Base-by-base conservation (phyloP, 2,113 vertebrate species). In the Corynorhinus townsendii region DNA sequence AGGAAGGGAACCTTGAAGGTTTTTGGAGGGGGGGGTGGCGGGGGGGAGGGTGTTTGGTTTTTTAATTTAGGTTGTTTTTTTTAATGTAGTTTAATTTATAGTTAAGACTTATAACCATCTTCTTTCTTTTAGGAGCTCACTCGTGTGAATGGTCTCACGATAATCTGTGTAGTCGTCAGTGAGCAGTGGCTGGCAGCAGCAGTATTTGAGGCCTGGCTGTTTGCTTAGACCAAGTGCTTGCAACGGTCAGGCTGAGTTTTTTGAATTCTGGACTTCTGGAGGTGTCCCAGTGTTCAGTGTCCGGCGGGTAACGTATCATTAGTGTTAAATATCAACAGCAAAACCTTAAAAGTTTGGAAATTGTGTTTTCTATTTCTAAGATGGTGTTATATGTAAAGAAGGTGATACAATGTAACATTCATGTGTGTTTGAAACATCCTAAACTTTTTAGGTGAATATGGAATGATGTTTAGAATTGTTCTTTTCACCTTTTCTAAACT, bases 281-380 rank as follows among this genome's bases (percentile, higher is more conserved):
- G 92, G 62, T 71, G 4, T 93, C 94, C 40, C 2, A 83, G n/a
- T 85, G 49, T 96, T 95, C 96, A 52, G 92, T 95, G 92, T 90
- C 93, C 72, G 80, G 72, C 95, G 98, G 98, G 98, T 99, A 98
- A 98, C 91, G 49, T 56, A 33, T n/a, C 43, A 47, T 0, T 12
- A 38, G 40, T 71, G n/a, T 66, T 80, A 54, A 35, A 54, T 1
- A 17, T 3, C 28, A 76, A 5, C 43, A 19, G 7, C 59, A 35
- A 52, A 20, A 40, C 26, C 33, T 43, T 85, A 15, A 54, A 28
- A 28, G 35, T 26, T 35, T 72, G 45, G 45, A 35, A 22, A 24
- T 28, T 38, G 6, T 35, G 47, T 77, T 72, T 86, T 38, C 38
- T 83, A 0, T 45, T 45, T 72, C 33, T 72, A 26, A 40, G 43